Evolutionary conservation across 2,888 invertebrate genomes (phyloP).

Genomic region (Nomada ferruginata): DNA sequence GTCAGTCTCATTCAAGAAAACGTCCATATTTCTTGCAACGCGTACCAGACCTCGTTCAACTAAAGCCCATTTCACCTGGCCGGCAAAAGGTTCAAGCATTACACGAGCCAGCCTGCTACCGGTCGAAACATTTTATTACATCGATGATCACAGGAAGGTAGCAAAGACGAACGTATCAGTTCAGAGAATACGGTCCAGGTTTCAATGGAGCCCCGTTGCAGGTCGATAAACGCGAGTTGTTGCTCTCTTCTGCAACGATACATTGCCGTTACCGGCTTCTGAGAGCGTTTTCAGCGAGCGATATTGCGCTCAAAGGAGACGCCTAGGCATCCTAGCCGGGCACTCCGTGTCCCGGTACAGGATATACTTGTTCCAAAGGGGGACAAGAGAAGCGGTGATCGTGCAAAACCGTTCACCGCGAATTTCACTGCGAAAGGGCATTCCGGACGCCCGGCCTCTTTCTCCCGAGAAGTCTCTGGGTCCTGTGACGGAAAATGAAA

Average conservation of each 20-base stretch:
- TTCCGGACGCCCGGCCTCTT: slow-evolving; percentile 27
- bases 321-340: slow-evolving; percentile 12
- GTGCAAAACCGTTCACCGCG: slow-evolving; percentile 62
- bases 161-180: too few relatives aligned
- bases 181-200: not conserved
- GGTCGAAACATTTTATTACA: not conserved
- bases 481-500: slow-evolving; percentile 64
- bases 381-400: slow-evolving; percentile 59
- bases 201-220: not conserved
- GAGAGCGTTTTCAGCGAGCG: slow-evolving; percentile 9
- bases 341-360: slow-evolving; percentile 11
- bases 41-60: too few relatives aligned
- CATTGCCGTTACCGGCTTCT: not conserved
- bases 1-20: too few relatives aligned
- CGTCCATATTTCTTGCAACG: too few relatives aligned
- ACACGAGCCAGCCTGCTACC: too few relatives aligned
- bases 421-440: slow-evolving; percentile 44
- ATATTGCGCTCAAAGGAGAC: slow-evolving; percentile 14
- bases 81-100: too few relatives aligned
- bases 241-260: not conserved
- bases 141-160: not conserved
- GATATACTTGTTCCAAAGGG: slow-evolving; percentile 54
- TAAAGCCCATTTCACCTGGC: too few relatives aligned
- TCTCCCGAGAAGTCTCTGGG: slow-evolving; percentile 49
- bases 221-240: not conserved